Percentiles rank a stretch among this genome's conserved stretches.
phyloP scores from a whole-genome alignment of 2,888 invertebrate genomes.

The Chrysodeixis includens region DNA sequence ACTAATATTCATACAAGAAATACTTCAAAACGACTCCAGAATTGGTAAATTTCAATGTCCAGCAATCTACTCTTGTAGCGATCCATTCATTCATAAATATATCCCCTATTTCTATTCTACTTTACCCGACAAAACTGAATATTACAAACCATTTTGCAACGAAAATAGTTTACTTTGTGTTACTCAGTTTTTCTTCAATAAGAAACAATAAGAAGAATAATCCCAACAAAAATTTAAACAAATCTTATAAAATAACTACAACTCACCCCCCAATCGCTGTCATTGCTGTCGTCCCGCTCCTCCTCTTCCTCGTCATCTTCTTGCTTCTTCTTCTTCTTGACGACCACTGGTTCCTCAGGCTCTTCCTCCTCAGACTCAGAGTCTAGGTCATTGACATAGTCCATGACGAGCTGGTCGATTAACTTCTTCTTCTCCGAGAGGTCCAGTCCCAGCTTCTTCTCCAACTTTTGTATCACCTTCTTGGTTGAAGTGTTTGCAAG shows the following conservation, averaged over 20 bases:
- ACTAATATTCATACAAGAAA: not conserved
- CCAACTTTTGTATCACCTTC: slow-evolving; percentile 95
- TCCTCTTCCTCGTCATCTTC: slow-evolving; percentile 70
- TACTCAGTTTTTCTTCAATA: too few species aligned
- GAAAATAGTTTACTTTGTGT: too few species aligned
- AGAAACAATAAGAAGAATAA: too few species aligned
- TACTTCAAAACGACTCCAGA: not conserved
- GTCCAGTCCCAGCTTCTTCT: slow-evolving; percentile 94
- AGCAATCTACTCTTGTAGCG: too few species aligned
- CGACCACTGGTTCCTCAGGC: slow-evolving; percentile 2
- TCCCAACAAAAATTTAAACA: too few species aligned
- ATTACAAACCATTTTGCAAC: too few species aligned
- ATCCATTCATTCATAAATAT: too few species aligned
- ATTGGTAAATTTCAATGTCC: too few species aligned
- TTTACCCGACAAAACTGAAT: too few species aligned
- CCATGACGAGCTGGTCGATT: slow-evolving; percentile 96
- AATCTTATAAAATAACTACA: not conserved
- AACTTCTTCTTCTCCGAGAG: slow-evolving; percentile 94
- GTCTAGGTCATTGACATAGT: slow-evolving; percentile 88
- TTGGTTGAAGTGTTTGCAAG: slow-evolving; percentile 95
- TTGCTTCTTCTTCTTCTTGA: slow-evolving; percentile 21
- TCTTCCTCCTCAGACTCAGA: slow-evolving; percentile 57
- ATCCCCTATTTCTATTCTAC: too few species aligned
- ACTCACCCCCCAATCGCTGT: slow-evolving; percentile 52
- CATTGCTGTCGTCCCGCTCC: slow-evolving; percentile 40